Evolutionary conservation across 2,888 invertebrate genomes (phyloP).

Genomic region (Mylabris sibirica): DNA sequence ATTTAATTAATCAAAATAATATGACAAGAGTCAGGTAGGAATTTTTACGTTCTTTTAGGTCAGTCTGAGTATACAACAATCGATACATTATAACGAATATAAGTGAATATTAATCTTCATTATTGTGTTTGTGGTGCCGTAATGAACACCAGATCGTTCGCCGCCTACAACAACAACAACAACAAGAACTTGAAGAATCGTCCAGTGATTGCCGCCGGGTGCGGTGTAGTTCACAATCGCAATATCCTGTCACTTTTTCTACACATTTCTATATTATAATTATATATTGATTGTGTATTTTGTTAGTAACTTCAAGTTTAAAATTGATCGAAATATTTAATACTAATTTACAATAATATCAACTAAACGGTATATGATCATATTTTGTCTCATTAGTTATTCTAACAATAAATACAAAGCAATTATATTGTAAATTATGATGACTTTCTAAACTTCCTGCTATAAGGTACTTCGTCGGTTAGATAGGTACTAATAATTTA

Average conservation of each 20-base stretch:
- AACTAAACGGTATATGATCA: not conserved
- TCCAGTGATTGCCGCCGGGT: conserved; percentile 41
- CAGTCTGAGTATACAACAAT: conserved; percentile 30
- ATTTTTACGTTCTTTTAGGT: conserved; percentile 32
- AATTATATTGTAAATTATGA: conserved; percentile 44
- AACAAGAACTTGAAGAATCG: conserved; percentile 45
- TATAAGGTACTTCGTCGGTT: not conserved
- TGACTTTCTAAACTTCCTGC: conserved; percentile 42
- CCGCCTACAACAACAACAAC: conserved; percentile 25
- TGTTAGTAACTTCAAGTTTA: not conserved
- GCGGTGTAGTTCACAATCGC: conserved; percentile 46
- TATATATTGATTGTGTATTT: conserved; percentile 1
- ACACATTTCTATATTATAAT: conserved; percentile 25
- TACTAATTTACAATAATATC: not conserved
- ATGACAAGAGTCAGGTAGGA: conserved; percentile 29
- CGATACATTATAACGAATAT: conserved; percentile 42
- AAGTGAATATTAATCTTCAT: conserved; percentile 53
- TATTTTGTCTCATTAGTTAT: conserved; percentile 34
- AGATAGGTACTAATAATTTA: conserved; percentile 24
- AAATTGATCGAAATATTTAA: not conserved
- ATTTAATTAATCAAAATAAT: conserved; percentile 35
- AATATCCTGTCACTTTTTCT: conserved; percentile 41
- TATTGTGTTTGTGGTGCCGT: conserved; percentile 51
- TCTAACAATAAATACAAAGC: conserved; percentile 33
- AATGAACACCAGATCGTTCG: conserved; percentile 44